Percentiles rank a stretch among this genome's conserved stretches.
Conservation (phyloP, 2,888 invertebrate species). For the Orthosia gothica region DNA sequence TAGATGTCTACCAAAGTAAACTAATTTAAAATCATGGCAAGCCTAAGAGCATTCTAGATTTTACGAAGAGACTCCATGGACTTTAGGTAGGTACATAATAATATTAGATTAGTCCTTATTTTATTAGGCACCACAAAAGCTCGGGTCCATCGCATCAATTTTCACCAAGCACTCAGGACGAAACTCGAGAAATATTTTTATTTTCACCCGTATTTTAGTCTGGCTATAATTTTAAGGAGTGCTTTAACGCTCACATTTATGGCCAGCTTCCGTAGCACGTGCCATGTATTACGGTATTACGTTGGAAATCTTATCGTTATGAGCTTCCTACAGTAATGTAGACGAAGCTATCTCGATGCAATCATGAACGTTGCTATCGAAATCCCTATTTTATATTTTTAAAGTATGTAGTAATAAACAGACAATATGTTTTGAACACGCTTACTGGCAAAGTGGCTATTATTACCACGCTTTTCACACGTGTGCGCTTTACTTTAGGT, state of each 20-base stretch:
- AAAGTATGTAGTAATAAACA: neutral
- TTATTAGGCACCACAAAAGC: slow-evolving; percentile 7
- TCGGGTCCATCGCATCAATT: slow-evolving; percentile 36
- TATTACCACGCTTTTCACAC: neutral
- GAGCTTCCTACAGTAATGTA: neutral
- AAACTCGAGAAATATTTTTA: slow-evolving; percentile 20
- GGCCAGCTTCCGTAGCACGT: neutral
- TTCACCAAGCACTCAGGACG: slow-evolving; percentile 19
- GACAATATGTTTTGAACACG: neutral
- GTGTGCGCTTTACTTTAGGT: neutral
- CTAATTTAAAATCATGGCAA: neutral
- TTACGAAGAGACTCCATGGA: neutral
- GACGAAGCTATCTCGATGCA: neutral
- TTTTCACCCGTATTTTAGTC: slow-evolving; percentile 5
- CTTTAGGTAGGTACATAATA: slow-evolving; percentile 1
- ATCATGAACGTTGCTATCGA: neutral
- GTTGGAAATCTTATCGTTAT: neutral
- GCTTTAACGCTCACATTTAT: neutral
- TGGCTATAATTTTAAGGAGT: neutral
- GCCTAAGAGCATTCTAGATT: neutral
- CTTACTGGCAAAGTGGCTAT: neutral
- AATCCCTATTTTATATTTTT: slow-evolving; percentile 2
- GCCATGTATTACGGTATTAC: neutral
- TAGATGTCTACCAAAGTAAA: neutral
- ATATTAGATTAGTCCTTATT: slow-evolving; percentile 29